Conservation (phyloP, 2,888 invertebrate species). For the Diadegma fenestrale region DNA sequence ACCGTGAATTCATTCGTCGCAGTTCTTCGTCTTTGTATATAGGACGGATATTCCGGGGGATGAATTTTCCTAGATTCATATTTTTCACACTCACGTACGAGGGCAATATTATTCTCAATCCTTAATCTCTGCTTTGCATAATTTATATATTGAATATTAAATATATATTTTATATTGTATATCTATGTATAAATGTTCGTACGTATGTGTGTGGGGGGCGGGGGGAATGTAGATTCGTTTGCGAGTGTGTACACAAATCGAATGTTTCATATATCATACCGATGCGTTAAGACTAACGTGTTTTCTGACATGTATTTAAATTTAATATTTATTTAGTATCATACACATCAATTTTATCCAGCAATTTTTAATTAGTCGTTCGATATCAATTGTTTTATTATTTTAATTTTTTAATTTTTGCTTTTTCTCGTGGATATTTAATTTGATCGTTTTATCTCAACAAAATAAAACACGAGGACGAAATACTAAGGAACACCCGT, state of each 20-base stretch:
- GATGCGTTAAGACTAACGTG: slow-evolving; percentile 70
- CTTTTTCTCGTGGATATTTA: slow-evolving; percentile 26
- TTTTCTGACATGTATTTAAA: slow-evolving; percentile 76
- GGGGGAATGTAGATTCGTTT: not conserved
- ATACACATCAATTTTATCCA: slow-evolving; percentile 80
- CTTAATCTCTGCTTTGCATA: slow-evolving; percentile 64
- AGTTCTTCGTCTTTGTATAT: too few relatives aligned
- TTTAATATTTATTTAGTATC: slow-evolving; percentile 79
- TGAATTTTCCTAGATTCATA: slow-evolving; percentile 41
- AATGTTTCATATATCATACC: slow-evolving; percentile 59
- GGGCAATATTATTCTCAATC: slow-evolving; percentile 61
- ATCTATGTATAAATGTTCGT: slow-evolving; percentile 47
- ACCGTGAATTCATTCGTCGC: too few relatives aligned
- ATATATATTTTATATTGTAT: slow-evolving; percentile 55
- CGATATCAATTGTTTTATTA: slow-evolving; percentile 48
- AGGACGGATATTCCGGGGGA: too few relatives aligned
- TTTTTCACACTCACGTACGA: slow-evolving; percentile 71
- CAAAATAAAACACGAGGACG: not conserved
- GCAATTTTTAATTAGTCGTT: slow-evolving; percentile 72
- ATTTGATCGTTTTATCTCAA: slow-evolving; percentile 15
- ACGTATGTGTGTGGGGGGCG: not conserved
- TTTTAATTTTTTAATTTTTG: slow-evolving; percentile 35
- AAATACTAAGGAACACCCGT: slow-evolving; percentile 55
- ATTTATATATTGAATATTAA: slow-evolving; percentile 58
- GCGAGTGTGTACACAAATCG: slow-evolving; percentile 37